A percentile compares a stretch with the other conserved stretches of the same genome.
Conservation (phyloP, 2,113 vertebrate species). For the Forbesichthys agassizii region DNA sequence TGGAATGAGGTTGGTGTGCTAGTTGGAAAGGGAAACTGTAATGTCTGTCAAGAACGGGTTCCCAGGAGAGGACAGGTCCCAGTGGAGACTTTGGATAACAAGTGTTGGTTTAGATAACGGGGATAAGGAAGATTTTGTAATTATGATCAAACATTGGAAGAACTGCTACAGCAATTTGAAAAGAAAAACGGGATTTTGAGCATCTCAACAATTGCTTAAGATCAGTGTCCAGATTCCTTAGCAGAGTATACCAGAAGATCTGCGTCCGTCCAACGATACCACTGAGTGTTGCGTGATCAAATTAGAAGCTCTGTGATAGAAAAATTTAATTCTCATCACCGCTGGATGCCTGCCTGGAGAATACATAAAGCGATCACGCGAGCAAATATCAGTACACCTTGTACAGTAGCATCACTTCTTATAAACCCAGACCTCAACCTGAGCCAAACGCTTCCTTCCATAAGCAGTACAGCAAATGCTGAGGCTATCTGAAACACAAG, state of each 20-base stretch:
- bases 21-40: background rate
- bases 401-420: slow-evolving; percentile 34
- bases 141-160: background rate
- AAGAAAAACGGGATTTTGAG: background rate
- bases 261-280: background rate
- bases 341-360: slow-evolving; percentile 60
- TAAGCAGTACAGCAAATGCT: slow-evolving; percentile 21
- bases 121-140: slow-evolving; percentile 5
- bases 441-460: slow-evolving; percentile 28
- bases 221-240: slow-evolving; percentile 7
- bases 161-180: slow-evolving; percentile 12
- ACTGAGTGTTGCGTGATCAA: background rate
- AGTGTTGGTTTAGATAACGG: background rate
- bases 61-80: background rate
- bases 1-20: background rate
- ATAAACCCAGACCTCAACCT: slow-evolving; percentile 46
- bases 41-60: background rate
- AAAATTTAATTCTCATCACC: slow-evolving; percentile 30
- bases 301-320: slow-evolving; percentile 18
- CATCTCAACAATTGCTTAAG: background rate
- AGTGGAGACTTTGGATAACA: background rate
- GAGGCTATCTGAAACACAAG: slow-evolving; percentile 7
- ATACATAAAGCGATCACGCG: slow-evolving; percentile 59
- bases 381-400: slow-evolving; percentile 64
- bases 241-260: background rate